A percentile compares a stretch with the other conserved stretches of the same genome.
Conservation (phyloP, 2,113 vertebrate species). For the Carlito syrichta region DNA sequence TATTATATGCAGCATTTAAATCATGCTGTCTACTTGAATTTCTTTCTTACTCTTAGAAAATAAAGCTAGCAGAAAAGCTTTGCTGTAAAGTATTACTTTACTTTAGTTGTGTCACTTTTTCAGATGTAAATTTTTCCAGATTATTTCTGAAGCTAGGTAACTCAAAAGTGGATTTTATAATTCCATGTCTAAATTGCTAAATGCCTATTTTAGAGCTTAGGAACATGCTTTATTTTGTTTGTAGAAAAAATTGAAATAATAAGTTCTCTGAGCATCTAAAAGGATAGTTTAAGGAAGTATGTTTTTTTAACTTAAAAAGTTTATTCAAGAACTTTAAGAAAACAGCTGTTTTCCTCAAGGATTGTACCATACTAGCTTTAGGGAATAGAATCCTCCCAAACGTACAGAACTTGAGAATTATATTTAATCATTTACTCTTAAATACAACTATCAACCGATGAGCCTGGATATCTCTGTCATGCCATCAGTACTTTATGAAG, state of each 20-base stretch:
- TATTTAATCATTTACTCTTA: background rate
- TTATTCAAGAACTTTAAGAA: background rate
- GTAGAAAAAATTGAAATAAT: background rate
- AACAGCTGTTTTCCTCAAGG: background rate
- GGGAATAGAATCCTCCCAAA: background rate
- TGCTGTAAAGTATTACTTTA: background rate
- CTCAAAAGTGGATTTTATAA: background rate
- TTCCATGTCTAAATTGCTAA: background rate
- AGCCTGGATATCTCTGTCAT: background rate
- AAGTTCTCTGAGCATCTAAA: background rate
- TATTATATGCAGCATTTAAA: slow-evolving; percentile 1
- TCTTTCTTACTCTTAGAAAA: background rate
- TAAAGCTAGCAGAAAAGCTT: background rate
- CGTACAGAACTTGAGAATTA: background rate
- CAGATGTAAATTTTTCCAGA: background rate
- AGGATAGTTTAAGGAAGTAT: background rate
- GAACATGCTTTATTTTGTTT: background rate
- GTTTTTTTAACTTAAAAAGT: background rate
- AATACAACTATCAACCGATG: background rate
- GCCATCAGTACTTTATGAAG: background rate
- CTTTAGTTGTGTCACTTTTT: background rate
- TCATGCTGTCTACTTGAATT: slow-evolving; percentile 33
- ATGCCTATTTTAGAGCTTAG: background rate
- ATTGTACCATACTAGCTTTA: background rate
- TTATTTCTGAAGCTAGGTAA: background rate